Percentiles rank a stretch among this genome's conserved stretches.
Evolutionary conservation across 2,113 vertebrate species (phyloP).

Genomic region (Micromys minutus): DNA sequence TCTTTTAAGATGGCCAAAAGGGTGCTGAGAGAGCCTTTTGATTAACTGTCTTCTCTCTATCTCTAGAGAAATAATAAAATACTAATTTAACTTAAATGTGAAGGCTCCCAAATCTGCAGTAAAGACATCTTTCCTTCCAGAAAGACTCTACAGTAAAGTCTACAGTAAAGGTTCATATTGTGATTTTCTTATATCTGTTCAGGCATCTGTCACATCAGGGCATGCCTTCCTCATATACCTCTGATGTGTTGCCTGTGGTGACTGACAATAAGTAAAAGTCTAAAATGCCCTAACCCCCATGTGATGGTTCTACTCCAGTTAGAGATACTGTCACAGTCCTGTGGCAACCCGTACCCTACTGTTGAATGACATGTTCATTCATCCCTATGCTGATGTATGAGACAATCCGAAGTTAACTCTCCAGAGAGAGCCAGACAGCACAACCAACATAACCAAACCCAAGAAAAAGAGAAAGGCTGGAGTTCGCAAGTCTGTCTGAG

Average conservation of each 20-base stretch:
- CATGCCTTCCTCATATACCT: not conserved
- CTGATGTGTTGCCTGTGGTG: not conserved
- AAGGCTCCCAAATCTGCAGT: not conserved
- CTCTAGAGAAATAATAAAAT: not conserved
- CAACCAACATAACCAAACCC: not conserved
- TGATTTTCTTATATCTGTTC: not conserved
- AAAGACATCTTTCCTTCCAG: not conserved
- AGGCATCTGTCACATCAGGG: not conserved
- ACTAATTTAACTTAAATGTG: not conserved
- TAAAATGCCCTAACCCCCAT: not conserved
- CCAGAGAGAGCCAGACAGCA: not conserved
- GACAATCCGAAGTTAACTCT: not conserved
- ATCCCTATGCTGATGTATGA: not conserved
- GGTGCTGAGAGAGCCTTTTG: not conserved
- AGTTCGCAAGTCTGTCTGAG: not conserved
- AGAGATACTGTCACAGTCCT: not conserved
- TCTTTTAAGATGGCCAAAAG: constrained; percentile 1
- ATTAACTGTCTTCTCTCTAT: not conserved
- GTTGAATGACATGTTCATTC: not conserved
- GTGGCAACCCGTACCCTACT: not conserved
- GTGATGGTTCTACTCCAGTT: not conserved
- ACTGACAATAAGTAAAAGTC: not conserved
- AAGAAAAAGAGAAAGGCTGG: not conserved
- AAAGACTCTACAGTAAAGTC: not conserved
- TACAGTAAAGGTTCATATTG: not conserved